Base-by-base conservation (phyloP, 2,888 invertebrate species). In the Hoplodrina ambigua region DNA sequence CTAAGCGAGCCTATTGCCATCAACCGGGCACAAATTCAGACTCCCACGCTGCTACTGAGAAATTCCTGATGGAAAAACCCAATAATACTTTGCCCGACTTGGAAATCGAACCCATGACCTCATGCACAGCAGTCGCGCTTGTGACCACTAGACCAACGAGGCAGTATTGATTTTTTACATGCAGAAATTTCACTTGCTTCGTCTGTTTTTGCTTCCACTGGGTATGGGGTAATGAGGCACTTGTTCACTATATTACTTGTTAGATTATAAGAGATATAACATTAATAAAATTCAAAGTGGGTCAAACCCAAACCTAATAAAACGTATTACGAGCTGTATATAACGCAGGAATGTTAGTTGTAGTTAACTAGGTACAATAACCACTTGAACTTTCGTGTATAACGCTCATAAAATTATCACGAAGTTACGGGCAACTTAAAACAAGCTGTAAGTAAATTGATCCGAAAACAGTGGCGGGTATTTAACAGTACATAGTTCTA, bases 341-440 rank as follows among this genome's bases (percentile, higher is more conserved):
- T 68, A 86, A 82, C 74, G 73, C 79, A 84, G 81, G 83, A 87
- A 87, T 86, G 85, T 82, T 77, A 75, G 68, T 75, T 66, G 69
- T 83, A 68, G 74, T 82, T 87, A 89, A 89, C 85, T 86, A 82
- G 86, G 79, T 85, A 76, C 78, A 82, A 84, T 84, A 89, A 86
- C 87, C 84, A 86, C 89, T 91, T 89, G 83, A 91, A 90, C 86
- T 91, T 93, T 92, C 94, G 94, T 94, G 94, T 91, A 89, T 91
- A 92, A 86, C 85, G 86, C 90, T 90, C 93, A 87, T 94, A 93
- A 94, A 94, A 94, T 93, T 94, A 93, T 91, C 91, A 90, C 90
- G 78, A 85, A 92, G 88, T 92, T 91, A 91, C 89, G 89, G 87
- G 86, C 85, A 86, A 92, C 89, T 92, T 90, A 90, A 92, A 93